Conservation (phyloP, 2,113 vertebrate genomes). For the Pitta sordida region DNA sequence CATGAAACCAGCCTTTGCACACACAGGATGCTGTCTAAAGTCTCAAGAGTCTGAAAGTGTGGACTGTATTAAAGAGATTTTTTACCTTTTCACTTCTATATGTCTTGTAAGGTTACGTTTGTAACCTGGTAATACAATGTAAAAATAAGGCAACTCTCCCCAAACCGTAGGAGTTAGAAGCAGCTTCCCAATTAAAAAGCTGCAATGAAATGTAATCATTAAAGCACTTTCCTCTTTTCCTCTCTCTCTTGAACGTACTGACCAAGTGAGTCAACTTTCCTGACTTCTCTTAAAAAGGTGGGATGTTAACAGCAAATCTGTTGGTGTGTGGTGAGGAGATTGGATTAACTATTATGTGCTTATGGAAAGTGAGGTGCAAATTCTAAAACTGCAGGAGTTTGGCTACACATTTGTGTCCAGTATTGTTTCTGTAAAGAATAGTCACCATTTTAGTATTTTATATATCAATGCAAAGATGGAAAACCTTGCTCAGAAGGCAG, state of each 20-base stretch:
- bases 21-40: neutral
- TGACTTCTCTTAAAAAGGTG: neutral
- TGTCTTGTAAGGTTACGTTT: neutral
- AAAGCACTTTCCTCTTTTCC: neutral
- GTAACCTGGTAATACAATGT: neutral
- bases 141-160: neutral
- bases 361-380: neutral
- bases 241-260: neutral
- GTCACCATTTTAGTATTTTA: neutral
- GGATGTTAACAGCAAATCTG: neutral
- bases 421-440: neutral
- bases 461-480: neutral
- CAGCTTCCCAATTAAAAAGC: neutral
- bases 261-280: neutral
- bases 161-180: neutral
- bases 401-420: rapidly evolving
- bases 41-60: neutral
- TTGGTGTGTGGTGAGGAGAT: neutral
- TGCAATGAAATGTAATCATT: neutral
- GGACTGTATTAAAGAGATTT: neutral
- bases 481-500: neutral
- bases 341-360: neutral
- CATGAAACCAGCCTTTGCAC: neutral
- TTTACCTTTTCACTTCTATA: neutral
- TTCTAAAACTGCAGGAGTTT: neutral